phyloP scores from a whole-genome alignment of 2,797 vertebrate genomes.

The Cacajao melanocephalus region DNA sequence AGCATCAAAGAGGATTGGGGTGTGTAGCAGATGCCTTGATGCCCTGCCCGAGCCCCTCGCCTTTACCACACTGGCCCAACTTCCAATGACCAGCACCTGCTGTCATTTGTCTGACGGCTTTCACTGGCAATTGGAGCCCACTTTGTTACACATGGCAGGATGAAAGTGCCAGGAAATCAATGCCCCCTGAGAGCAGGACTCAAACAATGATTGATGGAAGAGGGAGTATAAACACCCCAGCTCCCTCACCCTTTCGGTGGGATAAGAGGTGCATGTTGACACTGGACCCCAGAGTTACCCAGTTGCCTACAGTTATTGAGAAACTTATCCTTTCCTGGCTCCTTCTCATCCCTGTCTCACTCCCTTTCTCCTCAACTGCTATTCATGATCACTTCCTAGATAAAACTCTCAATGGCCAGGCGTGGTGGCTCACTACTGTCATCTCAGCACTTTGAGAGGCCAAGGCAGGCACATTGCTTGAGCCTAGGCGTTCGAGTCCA shows the following conservation, averaged over 20 bases:
- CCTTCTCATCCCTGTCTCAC: background rate
- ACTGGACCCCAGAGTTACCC: background rate
- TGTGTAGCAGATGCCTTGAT: background rate
- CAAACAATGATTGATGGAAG: background rate
- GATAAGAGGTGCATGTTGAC: background rate
- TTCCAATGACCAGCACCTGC: background rate
- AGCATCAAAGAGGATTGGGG: background rate
- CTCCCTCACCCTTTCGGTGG: background rate
- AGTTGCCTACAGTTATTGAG: background rate
- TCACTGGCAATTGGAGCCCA: background rate
- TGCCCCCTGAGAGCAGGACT: background rate
- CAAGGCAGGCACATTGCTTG: background rate
- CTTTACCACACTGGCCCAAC: background rate
- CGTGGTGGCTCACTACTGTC: background rate
- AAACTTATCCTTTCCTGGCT: background rate
- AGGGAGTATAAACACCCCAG: background rate
- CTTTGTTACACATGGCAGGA: background rate
- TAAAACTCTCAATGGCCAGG: background rate
- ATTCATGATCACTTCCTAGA: background rate
- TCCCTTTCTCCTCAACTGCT: background rate
- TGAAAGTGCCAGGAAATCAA: background rate
- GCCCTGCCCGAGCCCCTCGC: background rate
- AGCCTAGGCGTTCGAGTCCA: background rate
- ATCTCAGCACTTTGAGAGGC: background rate
- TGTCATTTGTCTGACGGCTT: background rate